Percentiles rank a stretch among this genome's conserved stretches.
Evolutionary conservation across 2,113 vertebrate genomes (phyloP).

Genomic region (Forbesichthys agassizii): DNA sequence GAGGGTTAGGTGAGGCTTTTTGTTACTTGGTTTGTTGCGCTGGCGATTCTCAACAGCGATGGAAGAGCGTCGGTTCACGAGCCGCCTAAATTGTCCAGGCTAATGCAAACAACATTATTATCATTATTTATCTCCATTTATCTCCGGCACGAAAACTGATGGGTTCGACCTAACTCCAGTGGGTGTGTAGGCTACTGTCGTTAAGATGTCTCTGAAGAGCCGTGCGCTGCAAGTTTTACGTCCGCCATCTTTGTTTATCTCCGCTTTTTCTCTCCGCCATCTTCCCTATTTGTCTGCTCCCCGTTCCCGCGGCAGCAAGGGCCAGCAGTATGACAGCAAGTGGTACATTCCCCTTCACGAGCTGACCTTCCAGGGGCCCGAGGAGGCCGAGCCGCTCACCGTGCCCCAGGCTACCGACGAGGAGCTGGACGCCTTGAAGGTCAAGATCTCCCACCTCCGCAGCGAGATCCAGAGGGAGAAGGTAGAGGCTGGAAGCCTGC

Average conservation of each 20-base stretch:
- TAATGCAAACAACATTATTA: background rate
- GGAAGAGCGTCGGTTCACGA: too few relatives aligned
- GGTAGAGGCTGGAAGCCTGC: conserved; percentile 66
- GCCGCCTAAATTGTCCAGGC: too few relatives aligned
- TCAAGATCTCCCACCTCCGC: conserved; percentile 98
- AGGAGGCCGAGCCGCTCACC: conserved; percentile 86
- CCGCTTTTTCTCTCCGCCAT: background rate
- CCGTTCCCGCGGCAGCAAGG: conserved; percentile 81
- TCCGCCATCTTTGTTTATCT: background rate
- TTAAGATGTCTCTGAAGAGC: too few relatives aligned
- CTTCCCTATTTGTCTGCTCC: background rate
- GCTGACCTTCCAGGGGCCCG: conserved; percentile 91
- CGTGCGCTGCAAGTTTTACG: too few relatives aligned
- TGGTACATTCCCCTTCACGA: conserved; percentile 96
- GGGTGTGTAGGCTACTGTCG: too few relatives aligned
- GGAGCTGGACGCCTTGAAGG: conserved; percentile 94
- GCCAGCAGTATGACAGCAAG: conserved; percentile 96
- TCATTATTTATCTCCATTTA: too few relatives aligned
- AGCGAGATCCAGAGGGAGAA: conserved; percentile 95
- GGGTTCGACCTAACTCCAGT: too few relatives aligned
- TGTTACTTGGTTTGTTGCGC: too few relatives aligned
- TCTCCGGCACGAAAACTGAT: too few relatives aligned
- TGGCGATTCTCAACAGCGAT: too few relatives aligned
- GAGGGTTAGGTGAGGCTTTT: too few relatives aligned
- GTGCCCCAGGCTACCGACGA: conserved; percentile 93